phyloP scores from a whole-genome alignment of 1,140 invertebrate genomes.

The roundworm (Caenorhabditis elegans) region WBcel235 BX284606.5:621501-622000 shows the following conservation, averaged over 20 bases:
- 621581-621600: too few relatives aligned
- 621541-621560: too few relatives aligned
- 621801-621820: not conserved
- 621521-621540: too few relatives aligned
- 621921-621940: not conserved
- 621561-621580: too few relatives aligned
- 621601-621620: too few relatives aligned
- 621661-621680: not conserved
- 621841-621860: slow-evolving; percentile 7
- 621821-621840: too few relatives aligned
- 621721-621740: not conserved
- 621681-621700: not conserved
- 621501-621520: too few relatives aligned
- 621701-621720: slow-evolving; percentile 14
- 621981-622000: not conserved
- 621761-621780: not conserved
- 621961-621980: not conserved
- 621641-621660: not conserved
- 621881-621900: slow-evolving; percentile 6
- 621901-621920: not conserved
- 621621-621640: too few relatives aligned
- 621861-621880: slow-evolving; percentile 24
- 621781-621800: not conserved
- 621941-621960: too few relatives aligned
- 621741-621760: not conserved